phyloP scores from a whole-genome alignment of 1,140 invertebrate genomes.

The Tribolium castaneum region DNA sequence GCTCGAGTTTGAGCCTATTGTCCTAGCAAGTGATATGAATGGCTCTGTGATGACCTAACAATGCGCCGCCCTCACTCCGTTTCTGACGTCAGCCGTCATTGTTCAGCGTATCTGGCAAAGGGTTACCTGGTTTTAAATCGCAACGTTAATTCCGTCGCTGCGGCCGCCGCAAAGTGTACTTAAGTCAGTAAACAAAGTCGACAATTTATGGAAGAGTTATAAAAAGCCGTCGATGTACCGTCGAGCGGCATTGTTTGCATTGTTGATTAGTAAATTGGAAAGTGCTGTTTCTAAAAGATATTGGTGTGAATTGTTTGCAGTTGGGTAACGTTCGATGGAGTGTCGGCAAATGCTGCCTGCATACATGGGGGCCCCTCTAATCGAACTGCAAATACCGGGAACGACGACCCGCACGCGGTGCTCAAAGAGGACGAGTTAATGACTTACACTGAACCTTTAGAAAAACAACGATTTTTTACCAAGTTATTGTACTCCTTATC shows the following conservation, averaged over 20 bases:
- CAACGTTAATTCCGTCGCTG: background rate
- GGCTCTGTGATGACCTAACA: slow-evolving; percentile 59
- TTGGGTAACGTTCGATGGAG: slow-evolving; percentile 34
- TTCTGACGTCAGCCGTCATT: slow-evolving; percentile 39
- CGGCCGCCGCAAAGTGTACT: slow-evolving; percentile 18
- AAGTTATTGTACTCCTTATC: too few species aligned
- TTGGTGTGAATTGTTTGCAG: slow-evolving; percentile 45
- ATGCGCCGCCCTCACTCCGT: slow-evolving; percentile 51
- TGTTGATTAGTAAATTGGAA: slow-evolving; percentile 49
- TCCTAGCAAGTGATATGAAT: slow-evolving; percentile 56
- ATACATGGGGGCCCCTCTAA: slow-evolving; percentile 19
- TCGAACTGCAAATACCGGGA: slow-evolving; percentile 11
- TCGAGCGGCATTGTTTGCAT: slow-evolving; percentile 41
- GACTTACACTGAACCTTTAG: background rate
- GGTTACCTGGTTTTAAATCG: slow-evolving; percentile 1
- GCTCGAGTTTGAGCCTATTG: slow-evolving; percentile 43
- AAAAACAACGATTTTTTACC: background rate
- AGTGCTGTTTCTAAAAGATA: slow-evolving; percentile 47
- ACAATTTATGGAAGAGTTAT: slow-evolving; percentile 35
- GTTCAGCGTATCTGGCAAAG: slow-evolving; percentile 9
- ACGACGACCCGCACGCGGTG: slow-evolving; percentile 11
- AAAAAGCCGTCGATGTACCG: slow-evolving; percentile 38
- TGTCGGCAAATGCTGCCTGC: slow-evolving; percentile 10
- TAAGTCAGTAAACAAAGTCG: slow-evolving; percentile 18
- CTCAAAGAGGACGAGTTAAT: background rate